phyloP scores from a whole-genome alignment of 2,113 vertebrate species.

The Pseudonaja textilis region DNA sequence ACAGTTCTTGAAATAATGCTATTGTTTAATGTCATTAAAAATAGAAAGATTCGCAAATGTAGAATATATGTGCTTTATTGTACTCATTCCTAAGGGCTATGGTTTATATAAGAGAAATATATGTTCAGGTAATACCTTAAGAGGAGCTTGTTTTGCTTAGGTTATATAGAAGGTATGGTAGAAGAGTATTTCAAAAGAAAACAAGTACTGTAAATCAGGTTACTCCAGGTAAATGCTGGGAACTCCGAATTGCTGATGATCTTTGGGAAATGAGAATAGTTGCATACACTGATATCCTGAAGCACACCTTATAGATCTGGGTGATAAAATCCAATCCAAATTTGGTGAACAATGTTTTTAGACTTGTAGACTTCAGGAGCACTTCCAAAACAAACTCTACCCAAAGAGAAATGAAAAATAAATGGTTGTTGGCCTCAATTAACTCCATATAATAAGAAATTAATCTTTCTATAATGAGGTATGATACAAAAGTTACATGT shows the following conservation, averaged over 20 bases:
- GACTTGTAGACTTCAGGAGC: not conserved
- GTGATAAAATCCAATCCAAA: not conserved
- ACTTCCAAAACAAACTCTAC: not conserved
- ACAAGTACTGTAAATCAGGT: not conserved
- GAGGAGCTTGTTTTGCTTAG: not conserved
- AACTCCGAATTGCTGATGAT: not conserved
- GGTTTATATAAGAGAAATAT: not conserved
- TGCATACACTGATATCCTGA: not conserved
- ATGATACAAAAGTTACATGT: not conserved
- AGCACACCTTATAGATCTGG: conserved; percentile 1
- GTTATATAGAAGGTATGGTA: not conserved
- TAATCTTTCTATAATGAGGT: not conserved
- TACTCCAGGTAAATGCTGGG: conserved; percentile 6
- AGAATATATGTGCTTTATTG: not conserved
- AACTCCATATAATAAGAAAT: not conserved
- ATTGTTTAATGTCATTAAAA: not conserved
- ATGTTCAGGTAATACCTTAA: not conserved
- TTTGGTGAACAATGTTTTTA: not conserved
- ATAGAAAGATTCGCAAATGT: not conserved
- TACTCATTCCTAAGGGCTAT: not conserved
- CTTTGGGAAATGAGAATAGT: not conserved
- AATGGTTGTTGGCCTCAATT: not conserved
- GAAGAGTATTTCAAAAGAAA: not conserved
- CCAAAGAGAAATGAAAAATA: not conserved
- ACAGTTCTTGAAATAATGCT: not conserved